Base-by-base conservation (phyloP, 2,888 invertebrate genomes). In the Ptilodon capucinus region DNA sequence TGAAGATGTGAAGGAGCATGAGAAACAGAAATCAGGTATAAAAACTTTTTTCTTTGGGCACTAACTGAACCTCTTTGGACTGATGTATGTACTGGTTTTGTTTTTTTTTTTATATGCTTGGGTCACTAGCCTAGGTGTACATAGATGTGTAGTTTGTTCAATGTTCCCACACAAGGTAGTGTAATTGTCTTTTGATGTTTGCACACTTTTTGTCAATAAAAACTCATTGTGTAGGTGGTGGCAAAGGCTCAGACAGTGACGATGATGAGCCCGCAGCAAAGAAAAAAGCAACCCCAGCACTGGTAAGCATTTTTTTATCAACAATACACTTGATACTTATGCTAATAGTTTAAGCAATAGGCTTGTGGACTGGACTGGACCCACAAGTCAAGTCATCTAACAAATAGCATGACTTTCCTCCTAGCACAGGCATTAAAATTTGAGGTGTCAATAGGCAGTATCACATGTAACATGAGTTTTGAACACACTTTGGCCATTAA, bases 1-100 rank as follows among this genome's bases (percentile, higher is more conserved):
- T 46, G 97, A 96, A 71, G 99, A 99, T 92, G 84, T 98, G 57
- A 96, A 96, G 81, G 97, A 98, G 79, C 99, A 99, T 88, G 98
- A 99, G 88, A 94, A 95, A 71, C 96, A 97, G 80, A 96, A 97
- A 80, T 92, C 93, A 87, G 91, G 91, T 91, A 90, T 88, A 86
- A 83, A 84, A 77, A 77, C 51, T 57, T 62, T 71, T 73, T 60
- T 59, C 48, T 59, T 76, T 71, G 63, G 57, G 49, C 64, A 60
- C 58, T 71, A 65, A 68, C 76, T 71, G 75, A 78, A 68, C 70
- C 60, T 75, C 79, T 75, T 82, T 81, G 84, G 76, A 76, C 64
- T 69, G 71, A 77, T 86, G 87, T 87, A 87, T 87, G 89, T 89
- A 87, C 82, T 66, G n/a, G n/a, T n/a, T n/a, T n/a, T n/a, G n/a